Conservation (phyloP, 2,113 vertebrate genomes). For the Otolemur garnettii region DNA sequence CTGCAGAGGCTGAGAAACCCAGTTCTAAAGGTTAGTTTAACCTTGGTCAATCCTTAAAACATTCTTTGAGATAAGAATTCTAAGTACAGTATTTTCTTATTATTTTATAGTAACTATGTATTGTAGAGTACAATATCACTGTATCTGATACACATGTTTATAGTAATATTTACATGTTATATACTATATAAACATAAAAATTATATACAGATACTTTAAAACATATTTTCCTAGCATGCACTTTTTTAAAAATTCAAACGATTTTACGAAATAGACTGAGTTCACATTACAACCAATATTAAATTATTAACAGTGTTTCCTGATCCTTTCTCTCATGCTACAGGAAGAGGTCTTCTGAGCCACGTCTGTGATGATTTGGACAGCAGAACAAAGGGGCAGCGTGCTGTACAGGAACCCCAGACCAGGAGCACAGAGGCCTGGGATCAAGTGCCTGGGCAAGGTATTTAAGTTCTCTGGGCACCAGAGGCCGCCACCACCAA, state of each 20-base stretch:
- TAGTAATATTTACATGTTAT: neutral
- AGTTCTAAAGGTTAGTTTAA: neutral
- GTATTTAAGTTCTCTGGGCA: neutral
- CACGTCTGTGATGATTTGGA: neutral
- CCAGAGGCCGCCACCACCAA: neutral
- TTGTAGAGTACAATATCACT: neutral
- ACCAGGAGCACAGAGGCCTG: neutral
- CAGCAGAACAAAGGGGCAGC: fast-evolving
- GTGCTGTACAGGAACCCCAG: neutral
- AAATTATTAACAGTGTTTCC: neutral
- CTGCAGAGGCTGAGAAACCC: neutral
- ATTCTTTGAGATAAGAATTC: neutral
- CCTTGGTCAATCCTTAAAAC: neutral
- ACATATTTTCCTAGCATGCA: neutral
- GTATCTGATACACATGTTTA: neutral
- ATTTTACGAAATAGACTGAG: neutral
- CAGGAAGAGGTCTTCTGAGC: neutral
- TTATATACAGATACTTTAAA: neutral
- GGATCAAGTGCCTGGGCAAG: neutral
- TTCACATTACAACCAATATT: neutral
- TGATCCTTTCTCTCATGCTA: neutral
- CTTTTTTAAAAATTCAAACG: neutral
- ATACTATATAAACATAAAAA: neutral
- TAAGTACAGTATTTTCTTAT: neutral
- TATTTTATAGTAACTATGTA: neutral